A percentile compares a stretch with the other conserved stretches of the same genome.
phyloP scores from a whole-genome alignment of 2,113 vertebrate species.

The Nothobranchius furzeri region DNA sequence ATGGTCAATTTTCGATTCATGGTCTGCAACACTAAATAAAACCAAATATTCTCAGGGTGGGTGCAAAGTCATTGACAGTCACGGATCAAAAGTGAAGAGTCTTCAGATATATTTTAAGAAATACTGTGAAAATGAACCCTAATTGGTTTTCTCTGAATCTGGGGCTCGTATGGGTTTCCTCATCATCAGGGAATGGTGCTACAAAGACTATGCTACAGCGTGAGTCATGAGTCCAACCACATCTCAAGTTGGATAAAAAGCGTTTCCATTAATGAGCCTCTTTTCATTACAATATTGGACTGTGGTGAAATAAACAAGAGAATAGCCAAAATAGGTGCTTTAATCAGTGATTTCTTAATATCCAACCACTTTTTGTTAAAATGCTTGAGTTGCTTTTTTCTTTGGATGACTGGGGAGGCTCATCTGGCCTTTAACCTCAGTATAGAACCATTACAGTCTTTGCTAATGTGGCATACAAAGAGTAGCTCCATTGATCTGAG shows the following conservation, averaged over 20 bases:
- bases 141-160: constrained; percentile 57
- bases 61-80: constrained; percentile 26
- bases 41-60: constrained; percentile 12
- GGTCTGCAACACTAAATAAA: constrained; percentile 5
- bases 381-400: neutral
- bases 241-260: constrained; percentile 30
- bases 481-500: constrained; percentile 47
- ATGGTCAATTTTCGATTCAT: constrained; percentile 8
- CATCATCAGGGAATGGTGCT: constrained; percentile 18
- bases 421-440: constrained; percentile 31
- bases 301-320: constrained; percentile 2
- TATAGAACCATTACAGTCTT: constrained; percentile 17
- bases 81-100: constrained; percentile 17
- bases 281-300: neutral
- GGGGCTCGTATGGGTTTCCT: constrained; percentile 21
- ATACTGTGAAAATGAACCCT: constrained; percentile 33
- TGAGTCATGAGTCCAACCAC: constrained; percentile 37
- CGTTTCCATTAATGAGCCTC: constrained; percentile 27
- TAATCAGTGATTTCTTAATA: neutral
- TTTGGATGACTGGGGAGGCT: constrained; percentile 2
- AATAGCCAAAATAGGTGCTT: neutral
- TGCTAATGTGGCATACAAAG: constrained; percentile 13
- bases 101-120: constrained; percentile 40
- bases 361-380: constrained; percentile 1
- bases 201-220: constrained; percentile 30